phyloP scores from a whole-genome alignment of 2,113 vertebrate genomes.

The Peromyscus maniculatus region DNA sequence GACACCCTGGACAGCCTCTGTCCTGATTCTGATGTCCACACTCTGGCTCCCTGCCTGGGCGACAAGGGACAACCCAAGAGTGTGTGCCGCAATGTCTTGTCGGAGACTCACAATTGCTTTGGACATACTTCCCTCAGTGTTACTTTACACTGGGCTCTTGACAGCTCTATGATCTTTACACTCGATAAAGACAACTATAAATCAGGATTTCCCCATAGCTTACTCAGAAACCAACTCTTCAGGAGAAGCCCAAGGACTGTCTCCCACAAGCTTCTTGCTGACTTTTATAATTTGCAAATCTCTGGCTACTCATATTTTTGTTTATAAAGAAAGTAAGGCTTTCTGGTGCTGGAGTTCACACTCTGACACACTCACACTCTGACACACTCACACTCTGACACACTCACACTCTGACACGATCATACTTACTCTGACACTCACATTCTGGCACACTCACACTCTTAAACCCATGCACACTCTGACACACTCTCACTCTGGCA shows the following conservation, averaged over 20 bases:
- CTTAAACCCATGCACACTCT: neutral
- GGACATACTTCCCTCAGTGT: neutral
- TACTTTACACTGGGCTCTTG: neutral
- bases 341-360: neutral
- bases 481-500: neutral
- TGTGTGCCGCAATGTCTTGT: neutral
- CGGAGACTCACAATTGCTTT: neutral
- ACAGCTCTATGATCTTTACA: neutral
- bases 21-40: neutral
- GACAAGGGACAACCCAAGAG: neutral
- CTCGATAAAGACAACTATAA: neutral
- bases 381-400: neutral
- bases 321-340: neutral
- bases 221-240: neutral
- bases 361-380: neutral
- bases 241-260: neutral
- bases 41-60: no score
- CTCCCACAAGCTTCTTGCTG: neutral
- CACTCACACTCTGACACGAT: neutral
- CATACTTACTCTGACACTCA: neutral
- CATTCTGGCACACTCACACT: no score
- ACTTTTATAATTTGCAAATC: neutral
- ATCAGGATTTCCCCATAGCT: neutral
- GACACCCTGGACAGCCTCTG: neutral
- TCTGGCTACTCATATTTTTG: conserved; percentile 11